Base-by-base conservation (phyloP, 2,113 vertebrate species). In the Microcebus ravelobensis region DNA sequence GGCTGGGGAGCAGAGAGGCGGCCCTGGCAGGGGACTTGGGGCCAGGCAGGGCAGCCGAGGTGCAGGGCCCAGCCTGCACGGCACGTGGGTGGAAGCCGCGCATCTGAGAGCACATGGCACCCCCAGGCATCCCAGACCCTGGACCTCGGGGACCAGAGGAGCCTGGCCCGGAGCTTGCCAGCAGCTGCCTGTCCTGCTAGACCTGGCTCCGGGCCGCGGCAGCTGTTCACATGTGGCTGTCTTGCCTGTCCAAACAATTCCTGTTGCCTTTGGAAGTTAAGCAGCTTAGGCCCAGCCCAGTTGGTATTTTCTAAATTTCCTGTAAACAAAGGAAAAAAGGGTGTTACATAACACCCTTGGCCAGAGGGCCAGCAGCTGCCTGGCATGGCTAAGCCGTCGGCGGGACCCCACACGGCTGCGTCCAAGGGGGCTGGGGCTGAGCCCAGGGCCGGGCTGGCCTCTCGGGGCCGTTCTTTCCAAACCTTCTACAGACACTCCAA, bases 261-360 rank as follows among this genome's bases (percentile, higher is more conserved):
- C 74, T 68, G 8, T 39, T 86, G 89, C 57, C 29, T 65, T 91
- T 50, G 65, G 87, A 57, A 87, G 87, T 65, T 70, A 90, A 90
- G 50, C 70, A 76, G 65, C 45, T 61, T n/a, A 52, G 65, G 82
- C 70, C 80, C 94, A 90, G 87, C 68, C 81, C 74, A 76, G 29
- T 3, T 70, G 68, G 29, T 70, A 10, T 86, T 96, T 95, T 91
- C 79, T 79, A 50, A 79, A 57, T 91, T 91, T 93, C 81, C 65
- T 70, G 45, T 77, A 93, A 96, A 84, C 55, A 70, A 70, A 93
- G 42, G 31, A 31, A 91, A 94, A 92, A 23, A 94, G 42, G n/a
- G 48, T 57, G 63, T 97, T 91, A 59, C 52, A 39, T 91, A 93
- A 95, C 63, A 36, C 9, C 4, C 31, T n/a, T 31, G 42, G 87